Percentiles rank a stretch among this genome's conserved stretches.
Conservation (phyloP, 2,797 vertebrate genomes). For the Microctenopoma stevenorrisi region DNA sequence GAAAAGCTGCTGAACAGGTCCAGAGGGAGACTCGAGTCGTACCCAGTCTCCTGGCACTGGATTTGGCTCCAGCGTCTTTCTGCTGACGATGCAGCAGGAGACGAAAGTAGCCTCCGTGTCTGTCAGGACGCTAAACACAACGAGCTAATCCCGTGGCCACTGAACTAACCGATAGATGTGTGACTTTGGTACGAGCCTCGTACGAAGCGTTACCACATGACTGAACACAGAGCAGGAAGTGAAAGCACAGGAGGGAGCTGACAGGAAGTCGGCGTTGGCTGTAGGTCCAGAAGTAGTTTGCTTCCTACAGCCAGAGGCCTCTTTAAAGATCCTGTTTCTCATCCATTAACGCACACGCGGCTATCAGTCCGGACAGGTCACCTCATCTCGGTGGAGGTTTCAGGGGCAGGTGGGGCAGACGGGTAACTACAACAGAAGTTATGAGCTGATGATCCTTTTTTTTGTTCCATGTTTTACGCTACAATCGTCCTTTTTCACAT, state of each 20-base stretch:
- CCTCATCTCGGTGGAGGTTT: no score
- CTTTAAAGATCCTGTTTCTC: neutral
- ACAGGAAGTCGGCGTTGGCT: slow-evolving; percentile 31
- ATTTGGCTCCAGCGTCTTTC: slow-evolving; percentile 22
- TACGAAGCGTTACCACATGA: neutral
- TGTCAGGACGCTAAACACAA: slow-evolving; percentile 11
- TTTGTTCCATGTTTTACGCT: no score
- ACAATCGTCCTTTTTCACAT: no score
- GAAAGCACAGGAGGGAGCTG: slow-evolving; percentile 11
- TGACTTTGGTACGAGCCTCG: neutral
- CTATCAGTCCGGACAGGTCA: neutral
- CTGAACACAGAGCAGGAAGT: slow-evolving; percentile 49
- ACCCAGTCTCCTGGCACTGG: slow-evolving; percentile 2
- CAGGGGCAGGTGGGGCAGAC: no score
- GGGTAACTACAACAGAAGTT: no score
- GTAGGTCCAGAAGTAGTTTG: neutral
- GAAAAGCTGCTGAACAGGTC: neutral
- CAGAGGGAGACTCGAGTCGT: no score
- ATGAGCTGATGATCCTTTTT: no score
- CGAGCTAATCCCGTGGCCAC: slow-evolving; percentile 17
- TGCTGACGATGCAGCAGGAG: slow-evolving; percentile 30
- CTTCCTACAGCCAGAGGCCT: neutral
- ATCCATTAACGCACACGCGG: neutral
- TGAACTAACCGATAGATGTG: neutral
- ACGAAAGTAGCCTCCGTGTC: slow-evolving; percentile 46